These are phyloP conservation scores for Parotocinclus haroldoi DNA, from an alignment of 2,797 vertebrate species.

Conservation along the genomic window DNA sequence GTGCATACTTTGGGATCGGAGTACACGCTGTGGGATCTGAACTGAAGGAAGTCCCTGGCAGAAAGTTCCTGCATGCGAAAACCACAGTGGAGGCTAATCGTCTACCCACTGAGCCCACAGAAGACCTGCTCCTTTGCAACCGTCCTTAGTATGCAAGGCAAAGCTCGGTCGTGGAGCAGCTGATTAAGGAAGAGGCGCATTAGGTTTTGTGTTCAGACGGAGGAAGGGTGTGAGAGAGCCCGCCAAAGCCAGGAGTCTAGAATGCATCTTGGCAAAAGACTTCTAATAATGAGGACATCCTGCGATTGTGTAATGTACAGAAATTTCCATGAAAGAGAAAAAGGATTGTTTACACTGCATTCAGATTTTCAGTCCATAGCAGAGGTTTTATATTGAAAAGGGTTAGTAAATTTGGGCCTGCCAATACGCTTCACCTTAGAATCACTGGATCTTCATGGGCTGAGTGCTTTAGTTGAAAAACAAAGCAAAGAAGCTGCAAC, in stretches of 20 bases:
- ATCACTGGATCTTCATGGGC: no score
- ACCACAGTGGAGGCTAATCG: constrained; percentile 36
- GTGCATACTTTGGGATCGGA: constrained; percentile 19
- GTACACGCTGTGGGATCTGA: constrained; percentile 37
- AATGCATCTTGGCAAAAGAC: constrained; percentile 10
- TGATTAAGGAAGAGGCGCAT: constrained; percentile 22
- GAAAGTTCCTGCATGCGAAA: constrained; percentile 36
- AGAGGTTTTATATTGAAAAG: no score
- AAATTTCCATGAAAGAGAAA: neutral
- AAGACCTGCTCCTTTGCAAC: constrained; percentile 22
- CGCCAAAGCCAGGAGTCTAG: constrained; percentile 10
- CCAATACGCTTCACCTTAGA: no score
- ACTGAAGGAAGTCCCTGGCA: constrained; percentile 40
- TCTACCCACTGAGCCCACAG: constrained; percentile 34
- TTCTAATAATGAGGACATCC: constrained; percentile 28
- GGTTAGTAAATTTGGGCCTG: no score
- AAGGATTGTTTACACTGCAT: neutral
- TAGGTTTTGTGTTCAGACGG: constrained; percentile 8
- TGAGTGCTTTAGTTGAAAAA: no score
- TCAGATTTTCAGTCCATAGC: no score
- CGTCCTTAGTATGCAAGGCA: constrained; percentile 43
- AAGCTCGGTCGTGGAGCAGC: constrained; percentile 18
- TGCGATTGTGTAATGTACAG: constrained; percentile 33
- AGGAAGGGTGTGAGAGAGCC: constrained; percentile 9
- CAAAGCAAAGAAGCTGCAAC: no score